Percentiles rank a stretch among this genome's conserved stretches.
phyloP scores from a whole-genome alignment of 2,797 vertebrate genomes.

The Lutjanus argentimaculatus region DNA sequence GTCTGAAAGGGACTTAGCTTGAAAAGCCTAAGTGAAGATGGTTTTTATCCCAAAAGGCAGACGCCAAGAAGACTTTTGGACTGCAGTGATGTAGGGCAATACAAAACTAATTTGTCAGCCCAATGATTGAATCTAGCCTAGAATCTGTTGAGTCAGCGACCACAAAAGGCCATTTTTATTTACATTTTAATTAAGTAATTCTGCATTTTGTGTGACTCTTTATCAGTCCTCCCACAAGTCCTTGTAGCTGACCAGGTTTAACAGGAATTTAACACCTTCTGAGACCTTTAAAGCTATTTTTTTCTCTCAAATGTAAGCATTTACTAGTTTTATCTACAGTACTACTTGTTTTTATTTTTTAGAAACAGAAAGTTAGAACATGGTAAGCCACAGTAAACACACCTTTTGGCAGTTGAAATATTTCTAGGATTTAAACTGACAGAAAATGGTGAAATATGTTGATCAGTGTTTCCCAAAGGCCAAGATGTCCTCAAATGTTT shows the following conservation, averaged over 20 bases:
- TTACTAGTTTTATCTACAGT: neutral
- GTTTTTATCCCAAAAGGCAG: no score
- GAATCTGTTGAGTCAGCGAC: neutral
- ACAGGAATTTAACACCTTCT: neutral
- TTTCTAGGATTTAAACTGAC: neutral
- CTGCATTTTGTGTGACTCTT: neutral
- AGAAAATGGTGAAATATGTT: no score
- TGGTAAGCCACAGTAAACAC: neutral
- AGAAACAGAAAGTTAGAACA: neutral
- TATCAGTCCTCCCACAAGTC: neutral
- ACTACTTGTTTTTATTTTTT: conserved; percentile 15
- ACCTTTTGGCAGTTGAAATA: neutral
- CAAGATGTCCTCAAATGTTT: no score
- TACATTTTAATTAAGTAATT: neutral
- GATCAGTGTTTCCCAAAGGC: no score
- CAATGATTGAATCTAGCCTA: no score
- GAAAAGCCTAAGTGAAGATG: no score
- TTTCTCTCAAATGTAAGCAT: neutral
- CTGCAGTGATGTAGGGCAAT: no score
- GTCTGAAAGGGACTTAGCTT: no score
- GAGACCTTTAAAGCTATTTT: neutral
- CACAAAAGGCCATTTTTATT: neutral
- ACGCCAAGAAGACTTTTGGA: no score
- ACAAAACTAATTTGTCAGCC: no score
- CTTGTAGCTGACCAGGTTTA: neutral